These are phyloP conservation scores for Eurytoma adleriae DNA, from an alignment of 2,888 invertebrate species.

Conservation along the genomic window DNA sequence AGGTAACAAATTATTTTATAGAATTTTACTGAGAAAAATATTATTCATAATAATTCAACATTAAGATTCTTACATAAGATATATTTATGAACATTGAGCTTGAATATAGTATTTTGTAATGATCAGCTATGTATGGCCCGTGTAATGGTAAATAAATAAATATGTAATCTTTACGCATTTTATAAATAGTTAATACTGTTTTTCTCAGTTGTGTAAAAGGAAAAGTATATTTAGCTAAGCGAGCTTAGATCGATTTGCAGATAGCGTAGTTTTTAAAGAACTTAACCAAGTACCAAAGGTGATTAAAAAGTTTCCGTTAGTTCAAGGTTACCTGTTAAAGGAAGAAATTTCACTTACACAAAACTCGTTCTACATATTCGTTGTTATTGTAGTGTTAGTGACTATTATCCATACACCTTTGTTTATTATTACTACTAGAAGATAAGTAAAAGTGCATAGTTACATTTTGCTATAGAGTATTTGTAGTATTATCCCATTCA, in stretches of 20 bases:
- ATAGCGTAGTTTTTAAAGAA: background rate
- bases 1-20: too few species aligned
- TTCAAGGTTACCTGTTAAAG: background rate
- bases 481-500: constrained; percentile 64
- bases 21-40: too few species aligned
- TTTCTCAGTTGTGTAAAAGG: constrained; percentile 1
- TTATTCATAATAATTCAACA: too few species aligned
- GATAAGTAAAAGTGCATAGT: constrained; percentile 52
- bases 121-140: too few species aligned
- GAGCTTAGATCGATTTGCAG: too few species aligned
- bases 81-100: too few species aligned
- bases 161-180: background rate
- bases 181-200: background rate
- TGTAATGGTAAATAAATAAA: background rate
- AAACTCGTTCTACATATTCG: background rate
- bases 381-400: constrained; percentile 36
- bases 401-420: constrained; percentile 5
- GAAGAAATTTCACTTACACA: background rate
- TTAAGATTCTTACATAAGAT: too few species aligned
- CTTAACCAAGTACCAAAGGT: background rate
- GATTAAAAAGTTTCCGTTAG: constrained; percentile 17
- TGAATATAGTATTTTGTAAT: too few species aligned
- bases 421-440: constrained; percentile 15
- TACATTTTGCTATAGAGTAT: constrained; percentile 6
- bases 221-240: background rate